These are phyloP conservation scores for Lepus timidus DNA, from an alignment of 2,113 vertebrate species.

Conservation along the genomic window DNA sequence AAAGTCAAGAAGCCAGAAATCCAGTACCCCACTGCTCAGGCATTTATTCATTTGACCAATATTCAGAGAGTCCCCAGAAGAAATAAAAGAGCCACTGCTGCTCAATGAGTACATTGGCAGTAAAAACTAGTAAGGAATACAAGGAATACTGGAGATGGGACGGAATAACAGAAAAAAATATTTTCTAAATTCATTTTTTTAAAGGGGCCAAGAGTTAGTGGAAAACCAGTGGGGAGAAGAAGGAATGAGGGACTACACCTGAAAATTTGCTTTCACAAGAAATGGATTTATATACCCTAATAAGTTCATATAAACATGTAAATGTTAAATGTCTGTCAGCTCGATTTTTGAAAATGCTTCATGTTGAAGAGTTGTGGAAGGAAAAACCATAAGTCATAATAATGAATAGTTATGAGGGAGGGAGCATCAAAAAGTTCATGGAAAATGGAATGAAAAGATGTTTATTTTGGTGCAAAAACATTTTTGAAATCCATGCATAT, in stretches of 20 bases:
- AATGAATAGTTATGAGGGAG: not conserved
- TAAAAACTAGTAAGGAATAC: not conserved
- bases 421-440: too few relatives aligned
- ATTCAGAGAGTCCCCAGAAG: conserved; percentile 1
- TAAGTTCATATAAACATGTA: not conserved
- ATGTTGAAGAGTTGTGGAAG: not conserved
- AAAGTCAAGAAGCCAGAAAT: conserved; percentile 52
- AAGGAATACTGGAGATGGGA: not conserved
- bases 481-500: too few relatives aligned
- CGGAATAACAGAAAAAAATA: not conserved
- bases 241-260: not conserved
- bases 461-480: too few relatives aligned
- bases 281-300: not conserved
- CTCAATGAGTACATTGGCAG: not conserved
- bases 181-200: not conserved
- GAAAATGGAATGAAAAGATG: too few relatives aligned
- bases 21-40: not conserved
- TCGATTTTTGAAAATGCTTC: conserved; percentile 15
- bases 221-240: not conserved
- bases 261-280: not conserved
- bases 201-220: not conserved
- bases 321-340: not conserved
- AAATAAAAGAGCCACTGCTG: not conserved
- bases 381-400: not conserved
- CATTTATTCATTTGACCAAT: not conserved